Base-by-base conservation (phyloP, 2,113 vertebrate species). In the Chloroceryle aenea region DNA sequence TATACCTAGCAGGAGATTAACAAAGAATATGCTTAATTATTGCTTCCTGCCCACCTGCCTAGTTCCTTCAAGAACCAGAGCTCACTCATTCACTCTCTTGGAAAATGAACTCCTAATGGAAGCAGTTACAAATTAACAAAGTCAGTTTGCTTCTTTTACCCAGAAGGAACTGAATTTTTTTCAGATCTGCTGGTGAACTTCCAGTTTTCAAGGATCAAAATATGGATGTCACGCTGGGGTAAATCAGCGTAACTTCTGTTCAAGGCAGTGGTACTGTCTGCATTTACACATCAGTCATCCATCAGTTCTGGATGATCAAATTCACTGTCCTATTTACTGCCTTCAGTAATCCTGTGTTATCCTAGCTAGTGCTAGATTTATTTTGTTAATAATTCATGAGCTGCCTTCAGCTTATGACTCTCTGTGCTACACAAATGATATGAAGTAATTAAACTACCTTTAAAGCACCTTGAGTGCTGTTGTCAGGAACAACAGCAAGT, bases 11-110 rank as follows among this genome's bases (percentile, higher is more conserved):
- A 93, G 85, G 89, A 96, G 81, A 96, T 92, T 91, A 96, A 93
- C 87, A 89, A 95, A 95, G 86, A 95, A 86, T 93, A 93, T 85
- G 36, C 80, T 94, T 94, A 87, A 77, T 95, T 97, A 97, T 87
- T 94, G 83, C 84, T 97, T 97, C 94, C 93, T 97, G 93, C 93
- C 93, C 88, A 90, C 87, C 85, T 97, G 86, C 80, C 82, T 96
- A 7, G 45, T 8, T 94, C 71, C 68, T 93, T 89, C 77, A 91
- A 93, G 82, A 94, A 63, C 82, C 87, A 90, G 89, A 85, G 72
- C 90, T 92, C 63, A 26, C 89, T 96, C 85, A 77, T 69, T 85
- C 74, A 48, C 88, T 93, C 78, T 79, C 85, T 96, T 78, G 61
- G 87, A 80, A 94, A 90, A 93, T 78, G 82, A 42, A 67, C 62